Conservation (phyloP, 2,113 vertebrate genomes). For the Notothenia coriiceps region DNA sequence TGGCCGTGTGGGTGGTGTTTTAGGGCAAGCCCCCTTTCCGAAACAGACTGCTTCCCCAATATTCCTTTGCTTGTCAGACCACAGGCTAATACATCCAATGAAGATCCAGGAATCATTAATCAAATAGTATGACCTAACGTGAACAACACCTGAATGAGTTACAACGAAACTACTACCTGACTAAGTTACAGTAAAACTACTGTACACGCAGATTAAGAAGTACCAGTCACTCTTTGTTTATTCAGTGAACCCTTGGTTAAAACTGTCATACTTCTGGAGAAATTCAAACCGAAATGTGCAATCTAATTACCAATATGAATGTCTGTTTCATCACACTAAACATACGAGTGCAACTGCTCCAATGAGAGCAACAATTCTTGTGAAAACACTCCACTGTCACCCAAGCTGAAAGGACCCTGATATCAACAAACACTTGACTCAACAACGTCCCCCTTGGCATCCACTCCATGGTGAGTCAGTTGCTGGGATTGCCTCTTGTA, state of each 20-base stretch:
- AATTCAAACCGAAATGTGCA: no score
- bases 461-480: conserved; percentile 44
- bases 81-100: background rate
- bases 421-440: conserved; percentile 58
- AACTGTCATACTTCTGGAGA: background rate
- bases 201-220: background rate
- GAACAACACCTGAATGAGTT: background rate
- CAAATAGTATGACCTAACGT: background rate
- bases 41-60: conserved; percentile 30
- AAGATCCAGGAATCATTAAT: conserved; percentile 2
- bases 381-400: conserved; percentile 48
- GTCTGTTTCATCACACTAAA: background rate
- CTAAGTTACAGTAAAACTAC: background rate
- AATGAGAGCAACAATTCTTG: conserved; percentile 11
- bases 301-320: background rate
- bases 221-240: background rate
- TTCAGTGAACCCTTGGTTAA: background rate
- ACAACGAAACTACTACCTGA: background rate
- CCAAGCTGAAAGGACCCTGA: conserved; percentile 29
- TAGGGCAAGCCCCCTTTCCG: conserved; percentile 35
- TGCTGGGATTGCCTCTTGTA: conserved; percentile 44
- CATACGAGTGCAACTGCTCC: background rate
- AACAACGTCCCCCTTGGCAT: conserved; percentile 46
- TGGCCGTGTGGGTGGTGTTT: conserved; percentile 30
- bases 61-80: conserved; percentile 11